Evolutionary conservation across 2,113 vertebrate species (phyloP).

Genomic region (Stigmatopora nigra): DNA sequence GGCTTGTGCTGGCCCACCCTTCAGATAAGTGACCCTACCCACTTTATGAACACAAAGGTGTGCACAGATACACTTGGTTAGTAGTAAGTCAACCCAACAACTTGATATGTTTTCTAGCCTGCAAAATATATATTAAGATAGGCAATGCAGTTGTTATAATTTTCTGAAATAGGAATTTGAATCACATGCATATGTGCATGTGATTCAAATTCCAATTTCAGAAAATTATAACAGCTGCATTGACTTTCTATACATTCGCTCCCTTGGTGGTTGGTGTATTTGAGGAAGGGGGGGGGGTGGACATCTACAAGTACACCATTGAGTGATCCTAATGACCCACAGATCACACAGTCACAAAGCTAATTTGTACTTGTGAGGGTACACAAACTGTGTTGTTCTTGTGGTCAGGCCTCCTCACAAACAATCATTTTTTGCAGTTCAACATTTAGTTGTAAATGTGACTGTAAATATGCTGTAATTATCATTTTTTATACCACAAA

Average conservation of each 20-base stretch:
- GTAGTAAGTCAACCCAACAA: background rate
- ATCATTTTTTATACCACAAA: no score
- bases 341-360: constrained; percentile 5
- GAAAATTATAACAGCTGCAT: background rate
- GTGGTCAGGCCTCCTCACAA: no score
- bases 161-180: no score
- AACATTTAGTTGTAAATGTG: no score
- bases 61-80: constrained; percentile 8
- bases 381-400: background rate
- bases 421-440: no score
- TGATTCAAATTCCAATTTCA: no score
- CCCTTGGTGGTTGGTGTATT: constrained; percentile 11
- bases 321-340: background rate
- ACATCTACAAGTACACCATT: constrained; percentile 10
- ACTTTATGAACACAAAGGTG: constrained; percentile 2
- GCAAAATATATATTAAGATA: background rate
- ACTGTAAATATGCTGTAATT: no score
- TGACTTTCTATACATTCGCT: background rate
- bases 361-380: background rate
- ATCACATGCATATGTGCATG: no score
- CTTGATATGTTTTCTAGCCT: no score
- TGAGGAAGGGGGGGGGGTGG: background rate
- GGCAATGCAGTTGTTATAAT: background rate
- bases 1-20: constrained; percentile 14
- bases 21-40: constrained; percentile 21